phyloP scores from a whole-genome alignment of 2,888 invertebrate genomes.

The Ochlodes sylvanus region DNA sequence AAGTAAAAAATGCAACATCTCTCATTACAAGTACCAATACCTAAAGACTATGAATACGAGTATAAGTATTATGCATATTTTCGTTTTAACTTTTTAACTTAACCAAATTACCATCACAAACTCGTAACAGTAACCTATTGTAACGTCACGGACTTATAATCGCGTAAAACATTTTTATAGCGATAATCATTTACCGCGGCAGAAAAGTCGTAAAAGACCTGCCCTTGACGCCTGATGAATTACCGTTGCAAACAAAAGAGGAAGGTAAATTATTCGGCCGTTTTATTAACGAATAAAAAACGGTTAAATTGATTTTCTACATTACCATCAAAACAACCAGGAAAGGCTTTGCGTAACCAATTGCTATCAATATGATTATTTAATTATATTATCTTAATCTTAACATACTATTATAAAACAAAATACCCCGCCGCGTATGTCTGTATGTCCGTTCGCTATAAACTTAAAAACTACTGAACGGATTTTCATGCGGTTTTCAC shows the following conservation, averaged over 20 bases:
- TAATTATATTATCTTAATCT: too few species aligned
- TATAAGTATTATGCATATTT: not conserved
- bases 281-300: conserved; percentile 13
- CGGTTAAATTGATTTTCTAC: not conserved
- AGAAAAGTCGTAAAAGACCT: conserved; percentile 16
- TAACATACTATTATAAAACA: too few species aligned
- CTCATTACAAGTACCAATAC: too few species aligned
- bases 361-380: too few species aligned
- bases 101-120: not conserved
- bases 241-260: conserved; percentile 7
- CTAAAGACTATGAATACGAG: too few species aligned
- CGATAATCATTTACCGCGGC: conserved; percentile 21
- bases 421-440: too few species aligned
- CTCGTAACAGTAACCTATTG: conserved; percentile 1
- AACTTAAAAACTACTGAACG: too few species aligned
- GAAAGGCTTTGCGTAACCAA: too few species aligned
- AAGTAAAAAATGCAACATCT: too few species aligned
- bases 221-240: conserved; percentile 18
- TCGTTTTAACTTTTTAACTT: not conserved
- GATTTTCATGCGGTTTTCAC: too few species aligned
- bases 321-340: too few species aligned
- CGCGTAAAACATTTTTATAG: conserved; percentile 23
- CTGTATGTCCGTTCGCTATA: too few species aligned
- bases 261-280: conserved; percentile 8
- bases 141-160: conserved; percentile 19